Conservation (phyloP, 2,797 vertebrate species). For the Sarcophilus harrisii region DNA sequence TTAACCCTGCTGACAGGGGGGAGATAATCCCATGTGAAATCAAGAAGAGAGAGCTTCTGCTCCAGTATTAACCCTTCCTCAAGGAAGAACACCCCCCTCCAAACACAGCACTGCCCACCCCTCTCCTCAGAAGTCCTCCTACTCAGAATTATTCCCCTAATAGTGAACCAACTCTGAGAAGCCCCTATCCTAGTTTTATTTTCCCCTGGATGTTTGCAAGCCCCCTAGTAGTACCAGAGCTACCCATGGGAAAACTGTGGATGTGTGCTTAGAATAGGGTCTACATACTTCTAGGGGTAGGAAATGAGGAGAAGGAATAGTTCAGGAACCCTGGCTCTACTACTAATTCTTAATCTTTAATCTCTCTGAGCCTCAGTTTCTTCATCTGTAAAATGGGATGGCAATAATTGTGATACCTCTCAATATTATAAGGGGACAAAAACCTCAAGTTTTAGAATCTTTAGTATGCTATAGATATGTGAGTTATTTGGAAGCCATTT, state of each 20-base stretch:
- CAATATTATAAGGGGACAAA: background rate
- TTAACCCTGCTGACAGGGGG: constrained; percentile 65
- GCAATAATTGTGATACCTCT: background rate
- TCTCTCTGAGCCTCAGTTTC: background rate
- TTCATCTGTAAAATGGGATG: background rate
- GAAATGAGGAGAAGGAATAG: background rate
- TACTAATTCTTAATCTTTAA: background rate
- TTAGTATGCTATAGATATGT: background rate
- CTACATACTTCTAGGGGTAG: background rate
- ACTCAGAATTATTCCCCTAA: background rate
- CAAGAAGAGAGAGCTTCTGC: constrained; percentile 29
- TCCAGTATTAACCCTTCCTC: constrained; percentile 18
- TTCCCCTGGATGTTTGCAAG: background rate
- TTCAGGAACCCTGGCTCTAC: background rate
- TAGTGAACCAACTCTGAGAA: background rate
- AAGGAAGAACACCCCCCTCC: background rate
- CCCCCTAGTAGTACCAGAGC: background rate
- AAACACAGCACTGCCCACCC: background rate
- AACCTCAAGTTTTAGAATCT: background rate
- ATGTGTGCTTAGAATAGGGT: background rate
- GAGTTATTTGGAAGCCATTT: background rate
- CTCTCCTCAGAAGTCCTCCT: background rate
- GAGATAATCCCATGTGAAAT: constrained; percentile 60
- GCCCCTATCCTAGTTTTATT: background rate
- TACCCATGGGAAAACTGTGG: background rate